Evolutionary conservation across 1,140 invertebrate species (phyloP).

Genomic region (Drosophila aff.): DNA sequence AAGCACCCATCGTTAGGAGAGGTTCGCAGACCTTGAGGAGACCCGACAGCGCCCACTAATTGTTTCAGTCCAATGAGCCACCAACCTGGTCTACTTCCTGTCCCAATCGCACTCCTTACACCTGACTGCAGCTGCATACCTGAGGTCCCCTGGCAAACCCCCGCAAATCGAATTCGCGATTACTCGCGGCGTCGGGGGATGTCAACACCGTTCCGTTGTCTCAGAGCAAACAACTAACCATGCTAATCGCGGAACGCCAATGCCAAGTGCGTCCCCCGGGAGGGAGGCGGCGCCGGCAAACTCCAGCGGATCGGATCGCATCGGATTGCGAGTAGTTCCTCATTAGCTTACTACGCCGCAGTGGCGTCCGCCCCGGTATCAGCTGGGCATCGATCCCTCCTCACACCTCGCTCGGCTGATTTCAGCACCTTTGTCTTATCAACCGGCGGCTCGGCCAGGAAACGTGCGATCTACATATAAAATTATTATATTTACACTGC

Average conservation of each 20-base stretch:
- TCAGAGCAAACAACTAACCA: conserved; percentile 37
- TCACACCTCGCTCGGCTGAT: conserved; percentile 42
- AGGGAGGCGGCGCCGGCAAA: conserved; percentile 6
- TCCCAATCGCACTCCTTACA: conserved; percentile 10
- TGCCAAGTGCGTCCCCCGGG: conserved; percentile 26
- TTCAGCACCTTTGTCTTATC: conserved; percentile 60
- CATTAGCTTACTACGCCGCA: conserved; percentile 15
- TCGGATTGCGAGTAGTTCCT: conserved; percentile 6
- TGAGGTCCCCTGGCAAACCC: not conserved
- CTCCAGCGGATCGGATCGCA: conserved; percentile 10
- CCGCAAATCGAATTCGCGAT: conserved; percentile 35
- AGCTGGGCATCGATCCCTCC: conserved; percentile 15
- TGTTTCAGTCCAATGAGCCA: conserved; percentile 12
- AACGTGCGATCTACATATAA: conserved; percentile 3
- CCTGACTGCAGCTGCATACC: conserved; percentile 3
- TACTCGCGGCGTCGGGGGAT: conserved; percentile 17
- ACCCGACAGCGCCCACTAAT: not conserved
- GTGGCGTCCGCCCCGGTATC: conserved; percentile 10
- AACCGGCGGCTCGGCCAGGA: conserved; percentile 9
- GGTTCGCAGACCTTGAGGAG: conserved; percentile 11
- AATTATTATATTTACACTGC: not conserved
- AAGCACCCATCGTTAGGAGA: conserved; percentile 8
- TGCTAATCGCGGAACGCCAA: conserved; percentile 43
- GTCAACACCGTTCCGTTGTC: conserved; percentile 40
- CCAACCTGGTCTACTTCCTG: conserved; percentile 25